Percentiles rank a stretch among this genome's conserved stretches.
phyloP scores from a whole-genome alignment of 2,113 vertebrate genomes.

The Pipra filicauda region DNA sequence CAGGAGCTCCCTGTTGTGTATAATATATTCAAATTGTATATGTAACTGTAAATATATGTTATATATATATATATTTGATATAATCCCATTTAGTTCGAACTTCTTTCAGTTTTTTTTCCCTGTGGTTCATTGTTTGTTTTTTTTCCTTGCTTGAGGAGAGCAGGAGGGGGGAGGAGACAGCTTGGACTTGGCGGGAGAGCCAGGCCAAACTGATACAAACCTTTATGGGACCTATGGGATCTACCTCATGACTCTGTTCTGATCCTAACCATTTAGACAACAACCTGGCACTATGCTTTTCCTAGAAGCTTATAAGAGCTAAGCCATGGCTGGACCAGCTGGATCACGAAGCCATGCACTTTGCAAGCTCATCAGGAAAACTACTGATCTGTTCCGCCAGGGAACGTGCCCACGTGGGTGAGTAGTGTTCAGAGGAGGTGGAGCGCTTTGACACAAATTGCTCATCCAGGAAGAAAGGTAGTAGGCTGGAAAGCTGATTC shows the following conservation, averaged over 20 bases:
- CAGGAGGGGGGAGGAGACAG: too few species aligned
- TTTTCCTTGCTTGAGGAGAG: too few species aligned
- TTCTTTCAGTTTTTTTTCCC: too few species aligned
- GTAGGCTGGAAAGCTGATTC: not conserved
- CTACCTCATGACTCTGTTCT: not conserved
- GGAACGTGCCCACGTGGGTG: not conserved
- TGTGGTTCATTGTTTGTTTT: too few species aligned
- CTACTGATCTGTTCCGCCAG: not conserved
- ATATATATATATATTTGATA: too few species aligned
- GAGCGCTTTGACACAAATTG: not conserved
- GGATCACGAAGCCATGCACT: not conserved
- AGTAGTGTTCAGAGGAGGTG: not conserved
- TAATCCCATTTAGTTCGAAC: too few species aligned
- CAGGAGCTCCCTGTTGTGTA: too few species aligned
- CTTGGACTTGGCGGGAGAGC: too few species aligned
- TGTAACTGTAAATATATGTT: too few species aligned
- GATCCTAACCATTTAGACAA: not conserved
- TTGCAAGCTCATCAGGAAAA: not conserved
- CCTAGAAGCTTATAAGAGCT: not conserved
- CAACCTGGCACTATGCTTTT: accelerated
- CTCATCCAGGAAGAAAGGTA: not conserved
- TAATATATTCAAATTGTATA: too few species aligned
- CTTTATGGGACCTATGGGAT: not conserved
- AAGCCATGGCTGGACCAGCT: not conserved
- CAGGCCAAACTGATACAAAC: not conserved